A percentile compares a stretch with the other conserved stretches of the same genome.
These are phyloP conservation scores for Rhagoletis pomonella DNA, from an alignment of 1,140 invertebrate genomes.

Conservation along the genomic window DNA sequence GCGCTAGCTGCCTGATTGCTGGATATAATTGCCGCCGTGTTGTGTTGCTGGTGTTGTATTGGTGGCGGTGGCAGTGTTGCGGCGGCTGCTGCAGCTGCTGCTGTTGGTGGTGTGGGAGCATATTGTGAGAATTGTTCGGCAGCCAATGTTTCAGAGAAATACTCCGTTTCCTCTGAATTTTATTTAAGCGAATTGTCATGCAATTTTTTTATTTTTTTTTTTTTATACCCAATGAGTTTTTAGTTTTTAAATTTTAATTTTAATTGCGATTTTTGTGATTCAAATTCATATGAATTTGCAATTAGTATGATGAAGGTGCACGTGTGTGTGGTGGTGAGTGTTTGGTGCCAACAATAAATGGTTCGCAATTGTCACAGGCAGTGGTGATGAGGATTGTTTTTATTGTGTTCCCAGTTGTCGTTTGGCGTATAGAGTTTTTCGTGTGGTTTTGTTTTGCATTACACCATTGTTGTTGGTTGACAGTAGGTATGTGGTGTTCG, in stretches of 20 bases:
- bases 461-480: neutral
- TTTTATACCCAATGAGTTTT: slow-evolving; percentile 34
- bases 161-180: slow-evolving; percentile 72
- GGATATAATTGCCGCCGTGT: slow-evolving; percentile 69
- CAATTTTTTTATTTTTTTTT: slow-evolving; percentile 49
- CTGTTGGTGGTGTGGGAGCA: slow-evolving; percentile 70
- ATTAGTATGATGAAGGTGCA: slow-evolving; percentile 39
- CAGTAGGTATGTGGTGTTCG: neutral
- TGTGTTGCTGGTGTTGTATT: slow-evolving; percentile 72
- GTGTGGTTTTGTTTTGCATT: neutral
- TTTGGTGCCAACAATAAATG: slow-evolving; percentile 19
- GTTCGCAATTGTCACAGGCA: slow-evolving; percentile 1
- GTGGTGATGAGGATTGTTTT: neutral
- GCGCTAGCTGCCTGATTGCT: slow-evolving; percentile 58
- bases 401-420: neutral
- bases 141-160: slow-evolving; percentile 74
- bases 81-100: slow-evolving; percentile 61
- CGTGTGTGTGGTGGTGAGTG: neutral
- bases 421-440: neutral
- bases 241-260: slow-evolving; percentile 60
- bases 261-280: slow-evolving; percentile 40
- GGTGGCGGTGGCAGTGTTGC: slow-evolving; percentile 67
- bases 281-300: slow-evolving; percentile 6
- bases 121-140: slow-evolving; percentile 75
- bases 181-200: slow-evolving; percentile 45